Base-by-base conservation (phyloP, 1,140 invertebrate genomes). In the Stegodyphus dumicola region DNA sequence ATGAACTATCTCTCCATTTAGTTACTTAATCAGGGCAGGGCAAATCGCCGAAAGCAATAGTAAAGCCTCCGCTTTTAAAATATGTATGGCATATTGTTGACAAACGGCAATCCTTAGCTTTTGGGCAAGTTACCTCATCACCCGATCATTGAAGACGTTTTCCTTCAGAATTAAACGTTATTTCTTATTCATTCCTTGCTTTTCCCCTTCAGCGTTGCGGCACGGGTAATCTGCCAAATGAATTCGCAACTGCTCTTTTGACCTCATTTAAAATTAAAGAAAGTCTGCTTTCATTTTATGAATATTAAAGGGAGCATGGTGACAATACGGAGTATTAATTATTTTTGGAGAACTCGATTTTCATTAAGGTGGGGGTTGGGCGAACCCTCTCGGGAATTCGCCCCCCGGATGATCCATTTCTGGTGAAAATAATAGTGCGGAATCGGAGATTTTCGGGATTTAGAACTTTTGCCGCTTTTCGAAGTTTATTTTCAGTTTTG, bases 331-430 rank as follows among this genome's bases (percentile, higher is more conserved):
- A 73, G 70, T 52, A 73, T 73, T 73, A 73, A 73, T 73, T 73
- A 73, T 73, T 73, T 73, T 73, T 73, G 70, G 70, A 73, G 53
- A 73, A 73, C 53, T 73, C 70, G 70, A 73, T 73, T 73, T 73
- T 73, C 70, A 73, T 73, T 73, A 73, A 73, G 70, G 70, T 73
- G 70, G 51, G 69, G 66, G 18, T 9, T 7, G 69, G 49, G 48
- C 7, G 33, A 33, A 33, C 33, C 3, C 33, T 33, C 33, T 33
- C 33, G 52, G 73, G 53, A 11, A 18, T 49, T 7, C n/a, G 7
- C 15, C 54, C 73, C 54, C 53, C 54, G 53, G 73, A 54, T 18
- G 73, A 56, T n/a, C 33, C 33, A 33, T 33, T 33, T 33, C 33
- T 33, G 33, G 33, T 33, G 33, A 33, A 33, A 33, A 33, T 33